Conservation (phyloP, 1,140 invertebrate genomes). For the Euwallacea fornicatus region DNA sequence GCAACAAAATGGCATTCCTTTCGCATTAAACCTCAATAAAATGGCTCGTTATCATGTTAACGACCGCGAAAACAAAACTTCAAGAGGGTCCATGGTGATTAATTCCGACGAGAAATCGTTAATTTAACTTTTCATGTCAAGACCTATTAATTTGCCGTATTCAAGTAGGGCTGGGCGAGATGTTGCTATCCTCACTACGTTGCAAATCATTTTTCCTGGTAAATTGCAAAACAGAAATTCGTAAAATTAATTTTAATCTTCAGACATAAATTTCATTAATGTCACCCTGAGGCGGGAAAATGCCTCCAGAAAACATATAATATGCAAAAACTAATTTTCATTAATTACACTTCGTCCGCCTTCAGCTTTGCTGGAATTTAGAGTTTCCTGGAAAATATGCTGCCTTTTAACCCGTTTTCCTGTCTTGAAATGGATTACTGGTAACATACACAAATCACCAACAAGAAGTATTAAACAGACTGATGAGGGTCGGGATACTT, state of each 20-base stretch:
- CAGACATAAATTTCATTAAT: no score
- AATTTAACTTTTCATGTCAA: conserved; percentile 8
- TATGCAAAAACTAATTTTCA: conserved; percentile 1
- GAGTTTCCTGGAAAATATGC: background rate
- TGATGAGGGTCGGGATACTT: no score
- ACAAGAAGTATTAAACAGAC: no score
- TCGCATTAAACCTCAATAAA: background rate
- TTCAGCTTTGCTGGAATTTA: background rate
- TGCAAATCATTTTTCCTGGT: no score
- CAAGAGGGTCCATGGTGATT: background rate
- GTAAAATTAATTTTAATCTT: no score
- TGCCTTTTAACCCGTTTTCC: conserved; percentile 3
- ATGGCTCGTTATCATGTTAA: conserved; percentile 5
- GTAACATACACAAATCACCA: no score
- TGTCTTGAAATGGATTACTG: background rate
- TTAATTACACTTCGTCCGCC: background rate
- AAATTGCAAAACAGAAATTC: no score
- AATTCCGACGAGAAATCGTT: background rate
- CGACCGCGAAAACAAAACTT: background rate
- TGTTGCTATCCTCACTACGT: background rate
- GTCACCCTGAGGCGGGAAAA: no score
- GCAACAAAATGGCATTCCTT: no score
- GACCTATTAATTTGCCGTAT: background rate
- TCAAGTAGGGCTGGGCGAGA: background rate
- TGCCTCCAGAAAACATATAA: background rate